A percentile compares a stretch with the other conserved stretches of the same genome.
phyloP scores from a whole-genome alignment of 1,140 invertebrate species.

The Caenorhabditis tropicalis region DNA sequence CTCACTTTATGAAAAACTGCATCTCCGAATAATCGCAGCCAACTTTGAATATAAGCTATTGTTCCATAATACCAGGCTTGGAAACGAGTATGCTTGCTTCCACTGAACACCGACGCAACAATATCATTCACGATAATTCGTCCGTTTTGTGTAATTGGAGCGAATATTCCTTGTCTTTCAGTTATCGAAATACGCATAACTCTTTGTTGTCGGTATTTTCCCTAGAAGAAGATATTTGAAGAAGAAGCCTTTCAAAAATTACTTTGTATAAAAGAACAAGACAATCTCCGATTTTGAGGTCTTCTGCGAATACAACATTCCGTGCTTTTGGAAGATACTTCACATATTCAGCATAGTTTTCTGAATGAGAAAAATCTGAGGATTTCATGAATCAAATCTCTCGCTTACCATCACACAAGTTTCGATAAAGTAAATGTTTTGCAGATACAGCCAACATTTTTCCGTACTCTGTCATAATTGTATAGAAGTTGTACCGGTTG shows the following conservation, averaged over 20 bases:
- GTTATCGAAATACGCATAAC: constrained; percentile 12
- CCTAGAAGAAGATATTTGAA: neutral
- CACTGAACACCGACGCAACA: neutral
- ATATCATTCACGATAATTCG: constrained; percentile 42
- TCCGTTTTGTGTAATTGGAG: constrained; percentile 31
- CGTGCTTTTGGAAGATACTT: neutral
- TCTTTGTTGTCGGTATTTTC: constrained; percentile 19
- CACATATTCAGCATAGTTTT: constrained; percentile 14
- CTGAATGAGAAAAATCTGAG: neutral
- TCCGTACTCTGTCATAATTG: constrained; percentile 32
- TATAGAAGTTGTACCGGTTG: neutral
- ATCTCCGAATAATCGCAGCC: neutral
- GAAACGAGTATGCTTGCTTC: constrained; percentile 18
- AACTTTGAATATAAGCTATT: constrained; percentile 9
- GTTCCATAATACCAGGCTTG: neutral
- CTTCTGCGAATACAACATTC: constrained; percentile 19
- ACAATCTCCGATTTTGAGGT: constrained; percentile 28
- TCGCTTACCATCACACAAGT: neutral
- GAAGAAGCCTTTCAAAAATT: neutral
- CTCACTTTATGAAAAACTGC: neutral
- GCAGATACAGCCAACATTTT: constrained; percentile 22
- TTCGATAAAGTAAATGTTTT: constrained; percentile 23
- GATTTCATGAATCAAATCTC: neutral
- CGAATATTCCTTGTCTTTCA: constrained; percentile 14
- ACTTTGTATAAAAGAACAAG: constrained; percentile 33